phyloP scores from a whole-genome alignment of 2,113 vertebrate genomes.

The Ibidorhyncha struthersii region DNA sequence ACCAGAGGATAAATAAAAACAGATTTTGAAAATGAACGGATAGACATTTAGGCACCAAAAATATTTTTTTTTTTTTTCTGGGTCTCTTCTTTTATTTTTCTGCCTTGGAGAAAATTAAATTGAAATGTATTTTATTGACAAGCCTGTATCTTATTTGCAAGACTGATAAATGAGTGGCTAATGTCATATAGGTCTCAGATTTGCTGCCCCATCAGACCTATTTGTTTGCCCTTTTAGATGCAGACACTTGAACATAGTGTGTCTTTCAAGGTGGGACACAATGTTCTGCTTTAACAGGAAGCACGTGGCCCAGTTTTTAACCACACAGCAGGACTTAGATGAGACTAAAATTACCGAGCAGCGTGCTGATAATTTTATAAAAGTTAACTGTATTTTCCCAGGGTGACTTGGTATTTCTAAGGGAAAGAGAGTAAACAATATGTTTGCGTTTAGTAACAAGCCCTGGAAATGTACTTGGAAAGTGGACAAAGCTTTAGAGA shows the following conservation, averaged over 20 bases:
- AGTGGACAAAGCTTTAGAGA: background rate
- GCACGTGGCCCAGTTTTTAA: background rate
- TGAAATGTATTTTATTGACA: background rate
- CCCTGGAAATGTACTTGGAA: background rate
- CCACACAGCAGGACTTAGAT: background rate
- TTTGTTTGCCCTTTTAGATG: background rate
- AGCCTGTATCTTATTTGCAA: background rate
- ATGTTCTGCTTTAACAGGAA: background rate
- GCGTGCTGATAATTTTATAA: background rate
- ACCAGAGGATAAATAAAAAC: conserved; percentile 17
- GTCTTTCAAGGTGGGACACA: background rate
- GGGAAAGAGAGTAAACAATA: background rate
- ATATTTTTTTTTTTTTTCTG: background rate
- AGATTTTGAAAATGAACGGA: background rate
- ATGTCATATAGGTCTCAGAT: background rate
- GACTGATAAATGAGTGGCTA: background rate
- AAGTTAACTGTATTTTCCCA: background rate
- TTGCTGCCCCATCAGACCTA: background rate
- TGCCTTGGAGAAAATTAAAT: background rate
- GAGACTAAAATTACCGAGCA: background rate
- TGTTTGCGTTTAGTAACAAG: background rate
- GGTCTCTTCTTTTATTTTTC: background rate
- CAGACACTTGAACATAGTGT: fast-evolving
- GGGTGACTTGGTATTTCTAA: background rate
- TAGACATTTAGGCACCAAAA: background rate